These are phyloP conservation scores for Lymantria dispar DNA, from an alignment of 2,888 invertebrate species.

Conservation along the genomic window DNA sequence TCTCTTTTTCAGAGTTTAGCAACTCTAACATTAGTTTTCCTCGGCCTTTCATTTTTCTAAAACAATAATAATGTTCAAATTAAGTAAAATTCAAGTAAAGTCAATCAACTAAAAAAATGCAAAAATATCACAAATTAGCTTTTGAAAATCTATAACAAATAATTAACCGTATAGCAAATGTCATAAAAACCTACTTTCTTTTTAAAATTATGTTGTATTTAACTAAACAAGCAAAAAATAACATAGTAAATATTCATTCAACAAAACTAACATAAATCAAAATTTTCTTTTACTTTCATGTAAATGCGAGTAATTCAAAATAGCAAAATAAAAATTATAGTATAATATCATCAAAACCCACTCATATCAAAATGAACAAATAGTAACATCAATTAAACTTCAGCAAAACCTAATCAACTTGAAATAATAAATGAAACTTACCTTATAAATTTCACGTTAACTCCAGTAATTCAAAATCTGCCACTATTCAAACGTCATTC, in stretches of 20 bases:
- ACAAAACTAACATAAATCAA: conserved; percentile 3
- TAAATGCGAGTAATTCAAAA: conserved; percentile 7
- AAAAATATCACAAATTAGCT: no score
- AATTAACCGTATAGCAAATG: neutral
- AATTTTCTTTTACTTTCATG: conserved; percentile 7
- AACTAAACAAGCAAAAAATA: conserved; percentile 1
- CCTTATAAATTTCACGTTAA: conserved; percentile 2
- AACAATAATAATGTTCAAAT: neutral
- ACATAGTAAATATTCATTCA: conserved; percentile 2
- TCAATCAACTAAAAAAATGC: no score
- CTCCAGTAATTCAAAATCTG: conserved; percentile 1
- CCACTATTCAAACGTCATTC: neutral
- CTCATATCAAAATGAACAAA: conserved; percentile 4
- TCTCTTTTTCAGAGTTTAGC: neutral
- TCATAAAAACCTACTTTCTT: neutral
- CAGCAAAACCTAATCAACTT: conserved; percentile 6
- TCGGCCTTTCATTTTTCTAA: conserved; percentile 2
- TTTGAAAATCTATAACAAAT: neutral
- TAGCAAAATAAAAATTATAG: conserved; percentile 5
- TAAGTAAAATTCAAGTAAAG: conserved; percentile 1
- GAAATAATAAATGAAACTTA: conserved; percentile 8
- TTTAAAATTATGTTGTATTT: neutral
- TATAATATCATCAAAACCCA: conserved; percentile 7
- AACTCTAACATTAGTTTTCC: conserved; percentile 1
- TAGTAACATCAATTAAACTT: conserved; percentile 1